phyloP scores from a whole-genome alignment of 2,797 vertebrate genomes.

The Epinephelus malabaricus region DNA sequence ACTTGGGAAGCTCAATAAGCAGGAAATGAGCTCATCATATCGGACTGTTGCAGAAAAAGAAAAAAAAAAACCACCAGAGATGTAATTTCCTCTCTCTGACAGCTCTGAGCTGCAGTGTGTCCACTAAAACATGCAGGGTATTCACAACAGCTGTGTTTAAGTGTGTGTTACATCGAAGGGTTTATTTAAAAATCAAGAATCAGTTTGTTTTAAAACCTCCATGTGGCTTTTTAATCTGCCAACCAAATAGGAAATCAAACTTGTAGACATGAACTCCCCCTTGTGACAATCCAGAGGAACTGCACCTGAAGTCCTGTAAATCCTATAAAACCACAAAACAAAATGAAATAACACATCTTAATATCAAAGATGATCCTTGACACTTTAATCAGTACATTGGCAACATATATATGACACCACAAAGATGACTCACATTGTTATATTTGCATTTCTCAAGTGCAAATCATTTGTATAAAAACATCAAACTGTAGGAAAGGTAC shows the following conservation, averaged over 20 bases:
- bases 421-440: slow-evolving; percentile 4
- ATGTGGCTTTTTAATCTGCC: neutral
- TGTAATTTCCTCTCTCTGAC: slow-evolving; percentile 21
- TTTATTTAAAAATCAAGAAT: neutral
- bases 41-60: slow-evolving; percentile 21
- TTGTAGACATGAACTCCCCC: slow-evolving; percentile 45
- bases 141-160: slow-evolving; percentile 5
- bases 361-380: neutral
- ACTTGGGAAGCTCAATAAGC: slow-evolving; percentile 53
- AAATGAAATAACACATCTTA: slow-evolving; percentile 17
- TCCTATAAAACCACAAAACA: neutral
- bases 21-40: slow-evolving; percentile 74
- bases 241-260: slow-evolving; percentile 17
- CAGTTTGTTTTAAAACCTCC: neutral
- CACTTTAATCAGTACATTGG: slow-evolving; percentile 46
- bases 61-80: neutral
- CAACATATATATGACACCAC: slow-evolving; percentile 35
- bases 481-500: slow-evolving; percentile 20
- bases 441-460: slow-evolving; percentile 39
- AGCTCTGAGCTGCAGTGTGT: slow-evolving; percentile 14
- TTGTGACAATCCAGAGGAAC: slow-evolving; percentile 51
- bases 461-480: slow-evolving; percentile 40
- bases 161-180: neutral
- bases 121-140: slow-evolving; percentile 21
- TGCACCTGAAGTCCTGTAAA: slow-evolving; percentile 16